Evolutionary conservation across 30 jellyfish, hydroid and myxozoan genomes (phyloP).

Genomic region (Aurelia coerulea): DNA sequence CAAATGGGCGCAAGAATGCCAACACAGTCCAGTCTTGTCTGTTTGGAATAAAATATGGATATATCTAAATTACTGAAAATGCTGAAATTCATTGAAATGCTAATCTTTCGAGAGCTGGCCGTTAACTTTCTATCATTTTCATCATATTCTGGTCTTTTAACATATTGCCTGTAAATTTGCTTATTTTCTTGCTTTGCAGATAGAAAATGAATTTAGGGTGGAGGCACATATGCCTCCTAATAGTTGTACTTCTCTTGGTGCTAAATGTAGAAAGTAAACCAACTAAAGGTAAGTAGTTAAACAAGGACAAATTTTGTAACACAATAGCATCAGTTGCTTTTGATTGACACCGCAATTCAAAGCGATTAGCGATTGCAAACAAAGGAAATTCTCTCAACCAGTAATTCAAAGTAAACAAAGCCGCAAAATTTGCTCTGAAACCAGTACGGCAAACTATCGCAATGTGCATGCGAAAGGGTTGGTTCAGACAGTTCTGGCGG

Average conservation of each 20-base stretch:
- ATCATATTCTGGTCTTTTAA: not conserved
- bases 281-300: not conserved
- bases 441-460: too few species aligned
- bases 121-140: not conserved
- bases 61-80: not conserved
- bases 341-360: too few species aligned
- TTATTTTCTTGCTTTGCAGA: not conserved
- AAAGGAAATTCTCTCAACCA: too few species aligned
- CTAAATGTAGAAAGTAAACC: slow-evolving; percentile 40
- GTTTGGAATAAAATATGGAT: not conserved
- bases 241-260: slow-evolving; percentile 32
- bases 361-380: too few species aligned
- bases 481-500: too few species aligned
- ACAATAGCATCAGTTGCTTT: too few species aligned
- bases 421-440: too few species aligned
- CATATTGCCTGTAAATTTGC: not conserved
- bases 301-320: too few species aligned
- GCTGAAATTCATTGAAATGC: not conserved
- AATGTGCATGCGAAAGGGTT: too few species aligned
- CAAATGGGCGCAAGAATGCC: too few species aligned
- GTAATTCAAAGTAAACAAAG: too few species aligned
- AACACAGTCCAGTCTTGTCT: not conserved
- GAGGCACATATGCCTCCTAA: slow-evolving; percentile 45
- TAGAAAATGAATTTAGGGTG: slow-evolving; percentile 21
- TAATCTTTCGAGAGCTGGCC: not conserved